These are phyloP conservation scores for Oxygymnocypris stewartii DNA, from an alignment of 2,113 vertebrate species.

Conservation along the genomic window DNA sequence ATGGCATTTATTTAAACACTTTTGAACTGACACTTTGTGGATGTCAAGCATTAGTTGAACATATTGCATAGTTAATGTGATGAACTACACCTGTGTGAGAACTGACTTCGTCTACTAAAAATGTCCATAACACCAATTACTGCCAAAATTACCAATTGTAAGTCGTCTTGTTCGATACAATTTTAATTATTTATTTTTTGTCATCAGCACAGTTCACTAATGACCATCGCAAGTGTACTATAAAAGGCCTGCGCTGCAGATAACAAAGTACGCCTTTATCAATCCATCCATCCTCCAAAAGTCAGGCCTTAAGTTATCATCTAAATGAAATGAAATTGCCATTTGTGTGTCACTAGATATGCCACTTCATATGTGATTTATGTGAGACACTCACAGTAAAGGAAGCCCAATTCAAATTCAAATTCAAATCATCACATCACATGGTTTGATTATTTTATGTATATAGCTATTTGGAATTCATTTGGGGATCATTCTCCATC, in stretches of 20 bases:
- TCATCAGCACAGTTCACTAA: too few relatives aligned
- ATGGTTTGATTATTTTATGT: neutral
- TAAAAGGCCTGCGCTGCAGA: too few relatives aligned
- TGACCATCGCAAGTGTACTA: too few relatives aligned
- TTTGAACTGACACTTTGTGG: neutral
- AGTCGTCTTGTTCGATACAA: too few relatives aligned
- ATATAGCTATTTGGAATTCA: neutral
- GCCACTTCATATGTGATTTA: too few relatives aligned
- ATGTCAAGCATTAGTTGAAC: neutral
- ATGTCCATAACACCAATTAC: neutral
- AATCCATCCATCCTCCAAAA: too few relatives aligned
- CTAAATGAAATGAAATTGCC: neutral
- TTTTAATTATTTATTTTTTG: too few relatives aligned
- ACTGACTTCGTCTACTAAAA: neutral
- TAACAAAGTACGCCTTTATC: too few relatives aligned
- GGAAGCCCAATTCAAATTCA: neutral
- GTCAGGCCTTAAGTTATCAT: neutral
- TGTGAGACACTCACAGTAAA: neutral
- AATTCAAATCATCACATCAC: neutral
- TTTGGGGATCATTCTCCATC: slow-evolving; percentile 61
- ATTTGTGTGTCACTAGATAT: too few relatives aligned
- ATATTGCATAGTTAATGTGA: neutral
- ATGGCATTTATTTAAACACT: neutral
- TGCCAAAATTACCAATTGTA: neutral
- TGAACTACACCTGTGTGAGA: neutral